These are phyloP conservation scores for Epinotia demarniana DNA, from an alignment of 2,888 invertebrate species.

Conservation along the genomic window DNA sequence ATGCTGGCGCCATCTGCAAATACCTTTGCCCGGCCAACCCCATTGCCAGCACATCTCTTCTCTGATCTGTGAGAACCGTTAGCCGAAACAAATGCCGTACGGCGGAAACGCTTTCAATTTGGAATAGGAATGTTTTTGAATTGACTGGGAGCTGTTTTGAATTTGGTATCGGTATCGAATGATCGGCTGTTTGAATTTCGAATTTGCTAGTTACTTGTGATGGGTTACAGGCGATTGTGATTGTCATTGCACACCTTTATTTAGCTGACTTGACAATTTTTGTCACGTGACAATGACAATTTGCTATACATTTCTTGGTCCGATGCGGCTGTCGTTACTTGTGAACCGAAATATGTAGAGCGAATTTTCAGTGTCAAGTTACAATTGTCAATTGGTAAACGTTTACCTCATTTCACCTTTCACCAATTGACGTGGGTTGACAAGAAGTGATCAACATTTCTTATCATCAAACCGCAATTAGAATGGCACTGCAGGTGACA, in stretches of 20 bases:
- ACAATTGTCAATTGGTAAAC: background rate
- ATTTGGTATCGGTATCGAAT: slow-evolving; percentile 13
- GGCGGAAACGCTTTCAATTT: slow-evolving; percentile 5
- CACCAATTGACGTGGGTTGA: background rate
- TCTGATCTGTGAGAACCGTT: background rate
- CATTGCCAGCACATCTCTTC: background rate
- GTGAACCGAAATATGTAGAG: background rate
- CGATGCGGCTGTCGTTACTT: background rate
- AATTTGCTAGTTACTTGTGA: slow-evolving; percentile 20
- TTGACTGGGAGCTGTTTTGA: slow-evolving; percentile 11
- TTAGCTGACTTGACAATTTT: background rate
- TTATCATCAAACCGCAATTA: no score
- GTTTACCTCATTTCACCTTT: no score
- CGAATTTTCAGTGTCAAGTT: background rate
- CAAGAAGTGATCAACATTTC: background rate
- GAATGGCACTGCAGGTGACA: no score
- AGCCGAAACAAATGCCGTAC: background rate
- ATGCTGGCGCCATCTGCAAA: no score
- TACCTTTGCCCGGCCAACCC: no score
- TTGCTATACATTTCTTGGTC: background rate
- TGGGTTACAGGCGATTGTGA: background rate
- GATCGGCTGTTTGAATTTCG: slow-evolving; percentile 27
- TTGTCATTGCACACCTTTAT: background rate
- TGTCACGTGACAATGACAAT: background rate
- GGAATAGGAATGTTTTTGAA: background rate